Evolutionary conservation across 1,140 invertebrate species (phyloP), one percentile per base, ranked within the genome.

Genomic region (Ephestia elutella): DNA sequence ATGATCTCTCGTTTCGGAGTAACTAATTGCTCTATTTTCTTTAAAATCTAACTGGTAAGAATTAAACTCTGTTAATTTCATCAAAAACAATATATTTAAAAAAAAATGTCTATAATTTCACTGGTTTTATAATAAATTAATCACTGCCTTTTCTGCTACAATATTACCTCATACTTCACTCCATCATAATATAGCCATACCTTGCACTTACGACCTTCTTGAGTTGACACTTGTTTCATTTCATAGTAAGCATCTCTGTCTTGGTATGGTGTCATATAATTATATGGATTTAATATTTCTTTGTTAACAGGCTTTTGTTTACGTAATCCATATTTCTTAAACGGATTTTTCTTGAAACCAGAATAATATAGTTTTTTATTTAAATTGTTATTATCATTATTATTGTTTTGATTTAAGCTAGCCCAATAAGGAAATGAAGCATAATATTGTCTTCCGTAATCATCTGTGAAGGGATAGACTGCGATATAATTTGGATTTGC

Each of bases 171-270:
- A 71, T 84, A 85, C 67, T 76, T 78, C 0, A 67, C 59, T 21
- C 81, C 84, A 28, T 87, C 66, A 25, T 82, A 77, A 62, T 82
- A 76, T 13, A 87, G 66, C 77, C 77, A 84, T 20, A 82, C 49
- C 59, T 69, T 72, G 59, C 81, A 84, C 58, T 77, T 62, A 54
- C 62, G 8, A 1, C 66, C 68, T 28, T 65, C 62, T 18, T 66
- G 60, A 49, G 66, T 69, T 30, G 56, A 30, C 7, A 66, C 48
- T 55, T 75, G 62, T 48, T 66, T 53, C 13, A 63, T 73, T 56
- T 72, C 68, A 59, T 70, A 76, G 51, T 67, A 73, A 21, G 63
- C 30, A 59, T 44, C 25, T 13, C 50, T 56, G 8, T 58, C 51
- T n/a, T 59, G 1, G 7, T 15, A 44, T 44, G 38, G 15, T 44